phyloP scores from a whole-genome alignment of 2,888 invertebrate species.

The Anarsia innoxiella region DNA sequence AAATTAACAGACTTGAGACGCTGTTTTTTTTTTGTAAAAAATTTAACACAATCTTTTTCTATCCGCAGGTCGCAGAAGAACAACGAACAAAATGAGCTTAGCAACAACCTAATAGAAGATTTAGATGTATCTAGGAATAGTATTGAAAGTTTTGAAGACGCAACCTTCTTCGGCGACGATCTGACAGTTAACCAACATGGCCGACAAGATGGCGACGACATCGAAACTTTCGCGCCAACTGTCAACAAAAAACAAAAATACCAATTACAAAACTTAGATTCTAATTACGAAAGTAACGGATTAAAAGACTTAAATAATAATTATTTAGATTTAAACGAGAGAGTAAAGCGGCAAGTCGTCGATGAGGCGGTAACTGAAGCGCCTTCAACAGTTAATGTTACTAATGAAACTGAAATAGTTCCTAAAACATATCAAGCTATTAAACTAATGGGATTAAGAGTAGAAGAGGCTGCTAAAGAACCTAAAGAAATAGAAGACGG shows the following conservation, averaged over 20 bases:
- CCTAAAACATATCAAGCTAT: background rate
- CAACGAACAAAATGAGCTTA: background rate
- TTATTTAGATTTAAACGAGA: background rate
- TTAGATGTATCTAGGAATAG: background rate
- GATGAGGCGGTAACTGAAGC: background rate
- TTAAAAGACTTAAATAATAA: background rate
- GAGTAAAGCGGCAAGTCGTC: background rate
- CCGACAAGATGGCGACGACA: background rate
- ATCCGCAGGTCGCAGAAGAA: background rate
- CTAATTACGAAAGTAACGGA: background rate
- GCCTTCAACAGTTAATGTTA: background rate
- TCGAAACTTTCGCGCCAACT: background rate
- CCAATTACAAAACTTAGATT: background rate
- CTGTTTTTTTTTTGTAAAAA: too few relatives aligned
- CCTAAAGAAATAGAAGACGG: conserved; percentile 53
- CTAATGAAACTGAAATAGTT: background rate
- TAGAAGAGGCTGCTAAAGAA: conserved; percentile 55
- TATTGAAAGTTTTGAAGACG: background rate
- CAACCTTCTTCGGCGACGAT: conserved; percentile 21
- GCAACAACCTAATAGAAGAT: background rate
- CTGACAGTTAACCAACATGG: conserved; percentile 25
- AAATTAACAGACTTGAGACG: too few relatives aligned
- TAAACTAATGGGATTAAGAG: conserved; percentile 45
- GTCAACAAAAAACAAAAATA: background rate
- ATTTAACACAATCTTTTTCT: background rate